Percentiles rank a stretch among this genome's conserved stretches.
Evolutionary conservation across 2,888 invertebrate species (phyloP).

Genomic region (Diaphora mendica): DNA sequence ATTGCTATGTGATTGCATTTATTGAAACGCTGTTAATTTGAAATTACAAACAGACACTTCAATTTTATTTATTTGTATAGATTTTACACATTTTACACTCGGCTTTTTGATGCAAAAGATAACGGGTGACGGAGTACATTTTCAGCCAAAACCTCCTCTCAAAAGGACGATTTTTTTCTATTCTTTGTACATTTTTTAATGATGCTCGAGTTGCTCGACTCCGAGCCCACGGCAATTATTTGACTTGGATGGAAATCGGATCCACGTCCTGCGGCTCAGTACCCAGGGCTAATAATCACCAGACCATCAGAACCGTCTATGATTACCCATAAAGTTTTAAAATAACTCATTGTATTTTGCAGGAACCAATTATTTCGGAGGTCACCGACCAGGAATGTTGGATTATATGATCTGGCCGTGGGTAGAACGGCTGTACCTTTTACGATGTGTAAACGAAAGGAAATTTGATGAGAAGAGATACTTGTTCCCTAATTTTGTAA

Average conservation of each 20-base stretch:
- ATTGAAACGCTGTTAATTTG: too few relatives aligned
- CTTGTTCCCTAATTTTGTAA: slow-evolving; percentile 78
- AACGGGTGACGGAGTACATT: too few relatives aligned
- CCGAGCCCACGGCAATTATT: not conserved
- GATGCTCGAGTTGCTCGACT: too few relatives aligned
- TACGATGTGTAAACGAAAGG: slow-evolving; percentile 75
- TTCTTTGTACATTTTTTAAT: too few relatives aligned
- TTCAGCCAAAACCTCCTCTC: too few relatives aligned
- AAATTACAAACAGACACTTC: too few relatives aligned
- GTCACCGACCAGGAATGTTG: slow-evolving; percentile 88
- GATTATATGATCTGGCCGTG: slow-evolving; percentile 97
- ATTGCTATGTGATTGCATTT: too few relatives aligned
- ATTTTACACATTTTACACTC: too few relatives aligned
- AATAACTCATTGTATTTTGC: slow-evolving; percentile 13
- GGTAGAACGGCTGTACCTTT: slow-evolving; percentile 88
- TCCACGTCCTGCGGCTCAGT: not conserved
- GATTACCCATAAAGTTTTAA: not conserved
- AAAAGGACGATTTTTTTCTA: too few relatives aligned
- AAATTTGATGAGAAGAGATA: slow-evolving; percentile 74
- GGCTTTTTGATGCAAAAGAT: too few relatives aligned
- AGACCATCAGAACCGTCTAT: not conserved
- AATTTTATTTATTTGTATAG: too few relatives aligned
- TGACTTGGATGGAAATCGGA: not conserved
- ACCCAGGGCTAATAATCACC: not conserved
- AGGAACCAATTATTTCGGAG: slow-evolving; percentile 79